Evolutionary conservation across 2,888 invertebrate species (phyloP).

Genomic region (Acronicta psi): DNA sequence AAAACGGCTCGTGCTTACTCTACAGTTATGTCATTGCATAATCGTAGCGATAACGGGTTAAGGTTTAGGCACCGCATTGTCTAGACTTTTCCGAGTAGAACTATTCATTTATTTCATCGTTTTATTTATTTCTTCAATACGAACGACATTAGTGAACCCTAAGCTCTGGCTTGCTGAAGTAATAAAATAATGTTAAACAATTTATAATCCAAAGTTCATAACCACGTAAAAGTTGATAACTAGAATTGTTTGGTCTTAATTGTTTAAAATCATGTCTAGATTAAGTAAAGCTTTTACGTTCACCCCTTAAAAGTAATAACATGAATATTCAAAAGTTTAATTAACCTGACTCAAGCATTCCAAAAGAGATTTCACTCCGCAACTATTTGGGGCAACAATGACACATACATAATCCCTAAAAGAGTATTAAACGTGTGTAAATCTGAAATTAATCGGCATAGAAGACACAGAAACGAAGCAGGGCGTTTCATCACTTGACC

Average conservation of each 20-base stretch:
- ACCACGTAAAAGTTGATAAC: constrained; percentile 20
- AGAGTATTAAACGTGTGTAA: constrained; percentile 34
- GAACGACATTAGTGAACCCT: not conserved
- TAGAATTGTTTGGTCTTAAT: constrained; percentile 30
- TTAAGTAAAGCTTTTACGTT: constrained; percentile 43
- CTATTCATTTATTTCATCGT: not conserved
- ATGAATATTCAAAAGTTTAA: constrained; percentile 55
- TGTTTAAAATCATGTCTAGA: constrained; percentile 43
- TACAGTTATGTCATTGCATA: constrained; percentile 51
- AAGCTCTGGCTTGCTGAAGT: not conserved
- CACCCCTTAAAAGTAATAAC: constrained; percentile 51
- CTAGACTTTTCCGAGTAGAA: constrained; percentile 13
- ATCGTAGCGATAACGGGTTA: constrained; percentile 36
- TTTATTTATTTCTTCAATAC: not conserved
- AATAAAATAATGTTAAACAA: not conserved
- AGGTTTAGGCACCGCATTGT: constrained; percentile 39
- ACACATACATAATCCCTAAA: constrained; percentile 36
- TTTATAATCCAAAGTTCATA: constrained; percentile 1
- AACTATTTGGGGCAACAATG: constrained; percentile 46
- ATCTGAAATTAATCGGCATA: constrained; percentile 46
- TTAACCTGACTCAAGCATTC: constrained; percentile 42
- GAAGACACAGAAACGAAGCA: constrained; percentile 41
- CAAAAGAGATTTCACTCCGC: constrained; percentile 42
- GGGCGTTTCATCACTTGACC: constrained; percentile 71
- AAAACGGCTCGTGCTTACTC: constrained; percentile 38